Evolutionary conservation across 2,113 vertebrate species (phyloP).

Genomic region (Peucedramus taeniatus): DNA sequence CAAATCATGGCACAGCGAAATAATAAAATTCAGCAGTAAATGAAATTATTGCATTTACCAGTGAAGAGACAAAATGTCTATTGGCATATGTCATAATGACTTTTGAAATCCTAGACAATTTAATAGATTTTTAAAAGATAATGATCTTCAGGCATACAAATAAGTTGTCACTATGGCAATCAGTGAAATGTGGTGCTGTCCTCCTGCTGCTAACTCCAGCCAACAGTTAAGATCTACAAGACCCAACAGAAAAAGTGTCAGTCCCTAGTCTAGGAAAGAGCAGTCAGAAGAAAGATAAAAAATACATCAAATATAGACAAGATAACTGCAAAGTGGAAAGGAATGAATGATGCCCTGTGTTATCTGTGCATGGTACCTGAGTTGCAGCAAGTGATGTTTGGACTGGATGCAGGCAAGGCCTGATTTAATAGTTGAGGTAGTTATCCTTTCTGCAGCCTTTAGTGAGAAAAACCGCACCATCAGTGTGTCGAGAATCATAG

Average conservation of each 20-base stretch:
- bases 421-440: neutral
- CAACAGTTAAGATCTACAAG: neutral
- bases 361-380: neutral
- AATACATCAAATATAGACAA: neutral
- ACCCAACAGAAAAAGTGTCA: neutral
- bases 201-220: neutral
- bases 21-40: neutral
- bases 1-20: neutral
- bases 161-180: neutral
- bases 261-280: neutral
- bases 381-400: neutral
- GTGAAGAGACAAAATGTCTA: neutral
- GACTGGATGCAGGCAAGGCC: neutral
- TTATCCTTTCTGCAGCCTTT: neutral
- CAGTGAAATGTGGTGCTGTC: neutral
- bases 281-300: neutral
- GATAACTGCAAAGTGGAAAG: neutral
- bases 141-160: neutral
- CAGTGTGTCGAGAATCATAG: neutral
- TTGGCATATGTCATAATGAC: neutral
- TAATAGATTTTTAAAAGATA: neutral
- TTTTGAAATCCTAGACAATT: neutral
- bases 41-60: neutral
- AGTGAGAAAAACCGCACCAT: neutral
- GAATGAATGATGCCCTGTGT: neutral